phyloP scores from a whole-genome alignment of 2,797 vertebrate genomes.

The Phalanger gymnotis region DNA sequence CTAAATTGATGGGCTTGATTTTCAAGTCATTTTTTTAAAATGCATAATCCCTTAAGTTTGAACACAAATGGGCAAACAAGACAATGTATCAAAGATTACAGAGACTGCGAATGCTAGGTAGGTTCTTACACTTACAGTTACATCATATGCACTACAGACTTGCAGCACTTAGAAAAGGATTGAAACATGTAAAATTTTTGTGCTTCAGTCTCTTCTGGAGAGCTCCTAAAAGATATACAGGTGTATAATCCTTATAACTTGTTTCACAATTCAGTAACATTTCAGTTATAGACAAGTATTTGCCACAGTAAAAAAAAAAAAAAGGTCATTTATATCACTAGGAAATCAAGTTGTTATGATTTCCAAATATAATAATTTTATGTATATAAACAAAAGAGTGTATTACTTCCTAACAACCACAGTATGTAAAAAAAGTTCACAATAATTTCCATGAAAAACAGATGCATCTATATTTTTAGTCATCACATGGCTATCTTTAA shows the following conservation, averaged over 20 bases:
- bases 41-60: constrained; percentile 61
- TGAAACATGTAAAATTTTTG: constrained; percentile 74
- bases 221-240: constrained; percentile 75
- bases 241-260: constrained; percentile 71
- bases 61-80: constrained; percentile 75
- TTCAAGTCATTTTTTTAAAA: constrained; percentile 66
- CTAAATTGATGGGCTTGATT: constrained; percentile 63
- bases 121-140: constrained; percentile 65
- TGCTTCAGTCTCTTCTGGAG: constrained; percentile 80
- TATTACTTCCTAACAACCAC: constrained; percentile 70
- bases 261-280: constrained; percentile 78
- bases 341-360: constrained; percentile 72
- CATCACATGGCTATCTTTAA: constrained; percentile 53
- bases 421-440: constrained; percentile 62
- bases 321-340: constrained; percentile 74
- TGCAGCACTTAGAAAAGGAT: constrained; percentile 77
- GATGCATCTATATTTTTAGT: constrained; percentile 52
- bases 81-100: constrained; percentile 69
- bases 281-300: constrained; percentile 74
- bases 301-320: constrained; percentile 68
- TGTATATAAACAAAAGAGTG: constrained; percentile 70
- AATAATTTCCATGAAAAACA: constrained; percentile 65
- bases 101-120: constrained; percentile 74
- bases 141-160: constrained; percentile 75
- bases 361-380: constrained; percentile 71